Percentiles rank a stretch among this genome's conserved stretches.
Conservation (phyloP, 1,140 invertebrate genomes). For the Drosophila ogumai region DNA sequence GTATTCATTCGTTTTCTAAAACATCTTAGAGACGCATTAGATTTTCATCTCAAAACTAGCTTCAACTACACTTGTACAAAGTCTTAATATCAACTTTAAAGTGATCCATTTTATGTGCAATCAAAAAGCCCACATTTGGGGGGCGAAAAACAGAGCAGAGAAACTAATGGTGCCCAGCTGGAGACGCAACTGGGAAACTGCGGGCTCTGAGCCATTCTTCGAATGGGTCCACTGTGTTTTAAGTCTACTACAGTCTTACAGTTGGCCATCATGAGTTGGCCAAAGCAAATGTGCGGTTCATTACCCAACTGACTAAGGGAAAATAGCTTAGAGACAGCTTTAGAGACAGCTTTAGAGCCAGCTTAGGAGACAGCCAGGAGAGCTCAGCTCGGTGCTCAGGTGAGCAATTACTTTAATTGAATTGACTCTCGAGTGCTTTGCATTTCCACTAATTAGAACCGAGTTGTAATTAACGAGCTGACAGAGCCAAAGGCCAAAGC, state of each 20-base stretch:
- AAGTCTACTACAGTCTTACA: neutral
- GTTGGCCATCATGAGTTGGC: slow-evolving; percentile 48
- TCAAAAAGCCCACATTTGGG: slow-evolving; percentile 40
- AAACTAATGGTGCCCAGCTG: slow-evolving; percentile 45
- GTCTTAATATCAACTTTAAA: slow-evolving; percentile 3
- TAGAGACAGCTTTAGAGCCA: slow-evolving; percentile 10
- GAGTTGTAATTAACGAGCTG: slow-evolving; percentile 43
- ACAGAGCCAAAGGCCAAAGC: slow-evolving; percentile 16
- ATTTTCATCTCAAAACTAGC: neutral
- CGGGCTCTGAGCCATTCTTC: slow-evolving; percentile 13
- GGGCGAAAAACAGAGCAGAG: slow-evolving; percentile 1
- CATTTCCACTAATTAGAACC: slow-evolving; percentile 64
- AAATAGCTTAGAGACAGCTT: slow-evolving; percentile 22
- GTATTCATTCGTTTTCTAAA: neutral
- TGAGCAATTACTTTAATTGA: slow-evolving; percentile 53
- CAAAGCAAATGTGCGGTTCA: slow-evolving; percentile 25
- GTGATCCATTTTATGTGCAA: slow-evolving; percentile 31
- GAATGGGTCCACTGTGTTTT: slow-evolving; percentile 13
- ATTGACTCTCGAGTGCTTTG: slow-evolving; percentile 48
- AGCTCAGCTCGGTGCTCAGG: neutral
- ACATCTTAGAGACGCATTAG: neutral
- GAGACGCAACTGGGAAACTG: slow-evolving; percentile 38
- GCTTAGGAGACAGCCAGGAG: slow-evolving; percentile 6
- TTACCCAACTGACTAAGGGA: slow-evolving; percentile 43
- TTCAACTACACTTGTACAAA: neutral